Base-by-base conservation (phyloP, 2,797 vertebrate species). In the Tenualosa thibaudeaui region DNA sequence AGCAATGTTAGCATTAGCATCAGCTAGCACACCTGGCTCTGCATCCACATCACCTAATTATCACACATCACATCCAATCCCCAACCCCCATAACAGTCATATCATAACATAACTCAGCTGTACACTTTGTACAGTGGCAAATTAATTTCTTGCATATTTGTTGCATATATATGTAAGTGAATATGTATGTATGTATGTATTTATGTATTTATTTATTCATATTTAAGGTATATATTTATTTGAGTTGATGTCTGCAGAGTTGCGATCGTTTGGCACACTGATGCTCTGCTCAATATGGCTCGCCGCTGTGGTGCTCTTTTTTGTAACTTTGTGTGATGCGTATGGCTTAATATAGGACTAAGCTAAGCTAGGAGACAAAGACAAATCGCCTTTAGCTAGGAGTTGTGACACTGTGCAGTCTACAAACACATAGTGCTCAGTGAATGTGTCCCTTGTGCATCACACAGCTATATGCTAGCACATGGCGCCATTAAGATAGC, bases 121-220 rank as follows among this genome's bases (percentile, higher is more conserved):
- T 78, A 43, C 40, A 78, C 5, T 78, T 10, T 43, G 68, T 43
- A 78, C 71, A 78, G 71, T 46, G 7, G 82, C 82, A 37, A 86
- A 82, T 84, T 53, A 62, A 51, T 46, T 68, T 87, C 53, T 87
- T 83, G 56, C 26, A 40, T 71, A 88, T n/a, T 60, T 87, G 84
- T 84, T 82, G 3, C 83, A 86, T 85, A 75, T 75, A 3, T 90
- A 89, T 92, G 86, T 89, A 88, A 91, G 90, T 31, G 68, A 87
- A 86, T 86, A 91, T 91, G 62, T 85, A 85, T 24, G 62, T 81
- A 84, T 83, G 81, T 89, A 88, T 87, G 84, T 82, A 87, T 86
- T 87, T 60, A 71, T 81, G 81, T 71, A 81, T 84, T 62, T 43
- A 85, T 68, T 26, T 65, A 81, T 71, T 89, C 60, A 19, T 43